Base-by-base conservation (phyloP, 1,140 invertebrate genomes). In the Drosophila obscura region DNA sequence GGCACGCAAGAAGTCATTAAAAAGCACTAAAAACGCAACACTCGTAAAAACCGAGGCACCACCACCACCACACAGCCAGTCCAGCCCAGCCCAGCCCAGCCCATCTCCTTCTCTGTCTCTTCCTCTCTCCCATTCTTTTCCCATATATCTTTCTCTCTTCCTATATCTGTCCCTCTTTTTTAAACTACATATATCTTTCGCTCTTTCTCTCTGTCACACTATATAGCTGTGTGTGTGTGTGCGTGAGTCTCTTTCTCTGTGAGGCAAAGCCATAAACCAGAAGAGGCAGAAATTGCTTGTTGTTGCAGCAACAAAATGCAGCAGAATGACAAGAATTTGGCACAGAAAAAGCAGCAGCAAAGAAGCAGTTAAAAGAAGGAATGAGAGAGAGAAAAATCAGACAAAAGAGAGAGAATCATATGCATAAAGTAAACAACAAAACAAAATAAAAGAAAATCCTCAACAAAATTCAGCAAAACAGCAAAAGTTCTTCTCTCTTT, bases 1-100 rank as follows among this genome's bases (percentile, higher is more conserved):
- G 82, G 82, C 81, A 85, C 81, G 82, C 81, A 87, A 85, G 77
- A 87, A 74, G 68, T 74, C 77, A 87, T 81, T 81, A 81, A 85
- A 77, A 75, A 72, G 66, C 80, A 62, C 72, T 79, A 72, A 79
- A 73, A 76, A 79, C 75, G 64, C 77, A 58, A 61, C 69, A 73
- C 77, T 58, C 66, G 65, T 76, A 71, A 74, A 75, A 62, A 55
- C 11, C 59, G 57, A 77, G 58, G 46, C 63, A 45, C 46, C 16
- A 43, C 64, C 46, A 64, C 57, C 31, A 35, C 31, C 31, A 35
- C 3, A 4, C 8, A 39, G 4, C 11, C 35, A 5, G 16, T 5
- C 56, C 15, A 39, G 63, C 16, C 45, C 19, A 19, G 19, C 1
- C 19, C 19, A 19, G 19, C 19, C 11, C 35, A 13, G 16, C 3